Evolutionary conservation across 2,888 invertebrate species (phyloP).

Genomic region (Lamellibrachia columna): DNA sequence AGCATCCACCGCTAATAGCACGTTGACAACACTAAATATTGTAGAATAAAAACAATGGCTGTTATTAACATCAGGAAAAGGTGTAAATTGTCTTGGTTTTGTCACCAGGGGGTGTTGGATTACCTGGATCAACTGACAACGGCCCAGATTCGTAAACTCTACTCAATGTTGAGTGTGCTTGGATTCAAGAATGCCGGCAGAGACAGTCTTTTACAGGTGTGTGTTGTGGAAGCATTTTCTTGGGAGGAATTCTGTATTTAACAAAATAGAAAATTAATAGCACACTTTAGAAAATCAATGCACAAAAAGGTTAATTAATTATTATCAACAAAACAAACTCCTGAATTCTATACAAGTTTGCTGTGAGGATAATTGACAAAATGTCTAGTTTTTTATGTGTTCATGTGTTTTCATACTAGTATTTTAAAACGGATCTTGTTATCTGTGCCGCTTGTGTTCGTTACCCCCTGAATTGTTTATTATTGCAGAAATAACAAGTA

Average conservation of each 20-base stretch:
- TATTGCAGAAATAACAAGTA: no score
- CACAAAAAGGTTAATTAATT: no score
- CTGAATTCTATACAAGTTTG: no score
- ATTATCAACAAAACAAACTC: no score
- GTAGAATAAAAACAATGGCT: not conserved
- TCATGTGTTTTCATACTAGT: no score
- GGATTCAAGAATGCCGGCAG: slow-evolving; percentile 69
- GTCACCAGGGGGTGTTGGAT: slow-evolving; percentile 71
- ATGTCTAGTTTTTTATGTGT: no score
- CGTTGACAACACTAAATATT: not conserved
- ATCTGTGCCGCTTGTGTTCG: no score
- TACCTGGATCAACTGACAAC: slow-evolving; percentile 79
- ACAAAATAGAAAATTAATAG: not conserved
- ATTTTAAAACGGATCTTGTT: no score
- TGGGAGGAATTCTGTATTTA: not conserved
- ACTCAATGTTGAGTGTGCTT: slow-evolving; percentile 81
- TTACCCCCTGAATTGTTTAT: no score
- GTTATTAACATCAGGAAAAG: not conserved
- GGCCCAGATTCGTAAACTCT: slow-evolving; percentile 78
- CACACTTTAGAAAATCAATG: no score
- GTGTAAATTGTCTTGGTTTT: not conserved
- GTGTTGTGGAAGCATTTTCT: not conserved
- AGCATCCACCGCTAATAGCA: not conserved
- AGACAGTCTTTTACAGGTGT: slow-evolving; percentile 64
- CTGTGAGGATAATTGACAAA: no score